Evolutionary conservation across 2,113 vertebrate genomes (phyloP).

Genomic region (Azemiops feae): DNA sequence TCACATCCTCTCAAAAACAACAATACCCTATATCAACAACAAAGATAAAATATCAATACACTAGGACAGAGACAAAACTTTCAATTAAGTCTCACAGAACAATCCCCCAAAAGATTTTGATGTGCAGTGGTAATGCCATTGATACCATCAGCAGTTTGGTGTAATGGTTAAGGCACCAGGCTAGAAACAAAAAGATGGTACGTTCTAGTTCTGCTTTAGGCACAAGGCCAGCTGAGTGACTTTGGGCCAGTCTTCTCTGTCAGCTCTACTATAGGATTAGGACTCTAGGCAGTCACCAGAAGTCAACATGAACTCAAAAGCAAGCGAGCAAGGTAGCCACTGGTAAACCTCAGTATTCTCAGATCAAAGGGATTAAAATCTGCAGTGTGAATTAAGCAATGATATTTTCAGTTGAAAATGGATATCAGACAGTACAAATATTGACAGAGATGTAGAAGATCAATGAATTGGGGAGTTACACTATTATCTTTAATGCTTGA

Average conservation of each 20-base stretch:
- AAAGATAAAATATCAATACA: not conserved
- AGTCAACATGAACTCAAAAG: not conserved
- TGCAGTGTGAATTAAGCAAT: constrained; percentile 80
- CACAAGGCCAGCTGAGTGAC: not conserved
- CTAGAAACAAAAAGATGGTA: not conserved
- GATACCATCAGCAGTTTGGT: not conserved
- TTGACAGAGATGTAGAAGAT: constrained; percentile 78
- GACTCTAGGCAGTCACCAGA: not conserved
- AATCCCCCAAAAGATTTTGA: not conserved
- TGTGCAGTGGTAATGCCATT: not conserved
- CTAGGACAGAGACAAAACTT: not conserved
- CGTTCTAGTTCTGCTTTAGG: not conserved
- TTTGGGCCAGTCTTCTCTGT: not conserved
- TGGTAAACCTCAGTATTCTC: not conserved
- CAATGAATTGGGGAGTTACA: constrained; percentile 77
- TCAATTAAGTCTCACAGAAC: not conserved
- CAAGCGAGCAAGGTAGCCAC: not conserved
- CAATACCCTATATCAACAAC: not conserved
- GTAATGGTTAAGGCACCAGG: not conserved
- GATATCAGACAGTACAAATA: constrained; percentile 79
- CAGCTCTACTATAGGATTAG: not conserved
- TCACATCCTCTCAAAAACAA: not conserved
- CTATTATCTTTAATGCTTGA: constrained; percentile 68
- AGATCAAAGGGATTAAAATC: constrained; percentile 36
- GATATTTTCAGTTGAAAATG: constrained; percentile 80